phyloP scores from a whole-genome alignment of 2,797 vertebrate species.

The Leptatherina wallacei region DNA sequence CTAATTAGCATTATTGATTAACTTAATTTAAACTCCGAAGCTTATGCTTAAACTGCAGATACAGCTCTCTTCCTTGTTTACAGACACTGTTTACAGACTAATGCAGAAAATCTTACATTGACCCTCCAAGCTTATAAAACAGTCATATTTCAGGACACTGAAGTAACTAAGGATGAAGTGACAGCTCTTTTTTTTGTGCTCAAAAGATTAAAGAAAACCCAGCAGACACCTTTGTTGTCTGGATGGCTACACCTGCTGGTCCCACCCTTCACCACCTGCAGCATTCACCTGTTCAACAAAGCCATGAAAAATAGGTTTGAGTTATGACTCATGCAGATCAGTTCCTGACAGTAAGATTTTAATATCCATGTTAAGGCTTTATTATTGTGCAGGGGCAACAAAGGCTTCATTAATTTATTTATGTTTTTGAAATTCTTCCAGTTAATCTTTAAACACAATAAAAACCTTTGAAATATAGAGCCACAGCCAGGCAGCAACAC shows the following conservation, averaged over 20 bases:
- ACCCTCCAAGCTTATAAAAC: too few relatives aligned
- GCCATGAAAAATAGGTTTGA: too few relatives aligned
- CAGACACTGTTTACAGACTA: too few relatives aligned
- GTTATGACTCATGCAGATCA: not conserved
- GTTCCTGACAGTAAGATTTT: not conserved
- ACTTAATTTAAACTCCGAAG: too few relatives aligned
- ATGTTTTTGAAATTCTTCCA: constrained; percentile 32
- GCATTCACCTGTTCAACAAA: constrained; percentile 11
- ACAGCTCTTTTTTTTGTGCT: constrained; percentile 6
- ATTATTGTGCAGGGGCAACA: constrained; percentile 5
- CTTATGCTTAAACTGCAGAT: too few relatives aligned
- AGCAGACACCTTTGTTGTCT: constrained; percentile 2
- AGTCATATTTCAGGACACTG: too few relatives aligned
- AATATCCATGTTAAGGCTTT: not conserved
- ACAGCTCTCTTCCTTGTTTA: too few relatives aligned
- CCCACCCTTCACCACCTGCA: constrained; percentile 15
- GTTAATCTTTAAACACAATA: constrained; percentile 47
- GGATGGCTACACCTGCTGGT: not conserved
- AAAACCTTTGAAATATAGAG: constrained; percentile 19
- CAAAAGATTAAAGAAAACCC: constrained; percentile 19
- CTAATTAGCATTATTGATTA: too few relatives aligned
- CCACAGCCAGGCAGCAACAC: constrained; percentile 45
- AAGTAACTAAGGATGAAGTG: not conserved
- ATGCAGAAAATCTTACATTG: too few relatives aligned
- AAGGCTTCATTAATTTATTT: constrained; percentile 10